Percentiles rank a stretch among this genome's conserved stretches.
These are phyloP conservation scores for Remorina albescens DNA, from an alignment of 2,797 vertebrate species.

Conservation along the genomic window DNA sequence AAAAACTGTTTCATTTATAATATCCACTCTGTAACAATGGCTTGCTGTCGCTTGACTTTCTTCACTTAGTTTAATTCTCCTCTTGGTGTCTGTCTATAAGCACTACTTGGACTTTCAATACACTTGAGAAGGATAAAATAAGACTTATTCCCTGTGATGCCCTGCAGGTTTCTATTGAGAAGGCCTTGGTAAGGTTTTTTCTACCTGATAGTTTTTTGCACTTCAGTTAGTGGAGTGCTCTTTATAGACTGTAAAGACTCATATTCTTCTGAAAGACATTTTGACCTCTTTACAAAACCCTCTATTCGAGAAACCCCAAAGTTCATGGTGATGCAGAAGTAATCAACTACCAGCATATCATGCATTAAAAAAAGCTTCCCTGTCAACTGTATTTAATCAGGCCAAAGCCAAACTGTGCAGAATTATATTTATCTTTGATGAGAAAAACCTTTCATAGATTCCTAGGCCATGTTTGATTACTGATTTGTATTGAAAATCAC, in stretches of 20 bases:
- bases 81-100: conserved; percentile 2
- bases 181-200: conserved; percentile 14
- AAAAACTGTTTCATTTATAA: conserved; percentile 2
- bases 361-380: neutral
- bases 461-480: neutral
- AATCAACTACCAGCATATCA: neutral
- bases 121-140: neutral
- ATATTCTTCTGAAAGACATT: neutral
- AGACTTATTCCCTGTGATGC: conserved; percentile 5
- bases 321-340: neutral
- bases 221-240: neutral
- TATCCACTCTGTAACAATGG: neutral
- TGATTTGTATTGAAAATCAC: neutral
- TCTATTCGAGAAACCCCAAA: neutral
- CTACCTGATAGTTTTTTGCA: conserved; percentile 4
- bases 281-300: neutral
- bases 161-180: conserved; percentile 13
- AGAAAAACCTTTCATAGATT: neutral
- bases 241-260: neutral
- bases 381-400: neutral
- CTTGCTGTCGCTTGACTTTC: conserved; percentile 1
- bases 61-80: neutral
- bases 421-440: neutral
- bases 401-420: neutral
- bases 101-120: neutral